phyloP scores from a whole-genome alignment of 2,797 vertebrate species.

The Nannoperca obscura region DNA sequence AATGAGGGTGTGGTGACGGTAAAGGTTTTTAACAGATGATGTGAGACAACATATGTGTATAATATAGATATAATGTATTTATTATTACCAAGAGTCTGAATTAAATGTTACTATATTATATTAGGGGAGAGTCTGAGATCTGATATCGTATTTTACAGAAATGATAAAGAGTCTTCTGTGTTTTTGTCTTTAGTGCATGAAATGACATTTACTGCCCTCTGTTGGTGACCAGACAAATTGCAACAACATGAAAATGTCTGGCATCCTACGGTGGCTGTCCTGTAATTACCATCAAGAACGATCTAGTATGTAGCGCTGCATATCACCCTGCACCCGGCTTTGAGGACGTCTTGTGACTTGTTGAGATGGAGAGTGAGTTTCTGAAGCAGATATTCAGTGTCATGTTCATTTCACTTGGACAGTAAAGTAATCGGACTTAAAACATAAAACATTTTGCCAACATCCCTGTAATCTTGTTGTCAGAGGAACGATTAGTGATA shows the following conservation, averaged over 20 bases:
- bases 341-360: neutral
- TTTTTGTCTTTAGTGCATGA: neutral
- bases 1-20: slow-evolving; percentile 29
- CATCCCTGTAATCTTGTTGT: slow-evolving; percentile 48
- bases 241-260: slow-evolving; percentile 5
- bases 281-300: neutral
- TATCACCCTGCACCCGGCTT: neutral
- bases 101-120: neutral
- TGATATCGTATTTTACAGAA: neutral
- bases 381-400: neutral
- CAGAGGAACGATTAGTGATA: slow-evolving; percentile 26
- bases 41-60: neutral
- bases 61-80: neutral
- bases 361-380: neutral
- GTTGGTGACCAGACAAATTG: neutral
- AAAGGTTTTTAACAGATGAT: slow-evolving; percentile 35
- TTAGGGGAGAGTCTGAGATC: neutral
- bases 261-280: neutral
- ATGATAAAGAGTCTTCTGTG: neutral
- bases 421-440: neutral
- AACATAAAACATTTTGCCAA: slow-evolving; percentile 3
- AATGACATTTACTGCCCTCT: slow-evolving; percentile 13
- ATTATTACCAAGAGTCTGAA: neutral
- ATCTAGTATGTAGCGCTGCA: neutral
- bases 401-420: neutral